Base-by-base conservation (phyloP, 2,113 vertebrate genomes). In the Mustela nigripes region DNA sequence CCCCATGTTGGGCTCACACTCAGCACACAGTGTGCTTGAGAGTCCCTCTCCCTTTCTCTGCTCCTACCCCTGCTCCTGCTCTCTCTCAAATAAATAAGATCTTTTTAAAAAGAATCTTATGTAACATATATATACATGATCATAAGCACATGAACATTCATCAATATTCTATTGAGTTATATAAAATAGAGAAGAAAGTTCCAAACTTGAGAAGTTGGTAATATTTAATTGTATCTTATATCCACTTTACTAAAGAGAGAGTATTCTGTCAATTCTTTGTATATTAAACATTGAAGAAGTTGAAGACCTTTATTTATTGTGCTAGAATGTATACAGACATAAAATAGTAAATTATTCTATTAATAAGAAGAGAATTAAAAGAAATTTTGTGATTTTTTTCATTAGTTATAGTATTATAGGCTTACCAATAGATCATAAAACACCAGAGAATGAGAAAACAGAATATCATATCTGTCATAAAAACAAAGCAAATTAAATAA, bases 331-430 rank as follows among this genome's bases (percentile, higher is more conserved):
- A 88, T 58, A 65, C 36, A 82, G 36, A 26, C 11, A 15, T 60
- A 81, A 76, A 56, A 24, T 71, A 36, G 7, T 21, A 74, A 69
- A 85, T 89, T 5, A 58, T n/a, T 31, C 16, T 63, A 76, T 76
- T 48, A 50, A 82, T 63, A 95, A 26, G 24, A 76, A 93, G 87
- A 82, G 8, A 36, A 86, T 36, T 19, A 12, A 89, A 92, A 84
- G 22, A 96, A 22, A 16, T 89, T 5, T 67, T n/a, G 19, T 96
- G 67, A 79, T 56, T 48, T 95, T 97, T 97, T 95, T 58, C 42
- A 87, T 93, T 93, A 24, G 11, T 71, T 91, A 63, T 39, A 81
- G 7, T 79, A 18, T 48, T 71, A 65, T 8, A 50, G 56, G 63
- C 11, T 95, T 71, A 53, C 6, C 50, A 87, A 45, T 82, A 11